phyloP scores from a whole-genome alignment of 2,888 invertebrate genomes.

The Cosmia trapezina region DNA sequence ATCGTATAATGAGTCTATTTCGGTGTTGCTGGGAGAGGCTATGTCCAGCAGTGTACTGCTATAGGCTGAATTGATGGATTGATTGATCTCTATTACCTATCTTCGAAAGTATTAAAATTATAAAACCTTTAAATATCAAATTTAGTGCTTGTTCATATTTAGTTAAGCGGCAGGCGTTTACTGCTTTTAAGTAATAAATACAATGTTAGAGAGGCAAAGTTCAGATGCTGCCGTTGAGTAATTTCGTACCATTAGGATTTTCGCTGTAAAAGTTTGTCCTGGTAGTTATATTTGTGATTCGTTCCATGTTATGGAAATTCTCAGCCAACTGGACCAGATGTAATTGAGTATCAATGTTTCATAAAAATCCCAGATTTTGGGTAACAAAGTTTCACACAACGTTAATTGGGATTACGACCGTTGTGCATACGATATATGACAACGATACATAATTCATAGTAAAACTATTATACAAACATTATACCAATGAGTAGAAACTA shows the following conservation, averaged over 20 bases:
- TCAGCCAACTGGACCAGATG: too few species aligned
- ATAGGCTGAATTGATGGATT: too few species aligned
- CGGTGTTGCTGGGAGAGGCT: too few species aligned
- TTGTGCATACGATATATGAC: too few species aligned
- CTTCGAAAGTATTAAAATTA: not conserved
- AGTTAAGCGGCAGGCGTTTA: not conserved
- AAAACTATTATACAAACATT: constrained; percentile 29
- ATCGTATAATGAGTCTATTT: not conserved
- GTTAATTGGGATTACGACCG: not conserved
- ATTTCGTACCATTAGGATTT: not conserved
- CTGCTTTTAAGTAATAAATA: not conserved
- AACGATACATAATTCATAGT: constrained; percentile 1
- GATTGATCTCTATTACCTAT: not conserved
- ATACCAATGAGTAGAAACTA: constrained; percentile 19
- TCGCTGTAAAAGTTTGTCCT: not conserved
- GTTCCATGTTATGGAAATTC: not conserved
- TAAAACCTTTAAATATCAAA: not conserved
- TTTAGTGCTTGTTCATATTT: not conserved
- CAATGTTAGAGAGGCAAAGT: not conserved
- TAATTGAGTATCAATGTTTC: not conserved
- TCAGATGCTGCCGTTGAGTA: not conserved
- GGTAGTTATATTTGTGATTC: not conserved
- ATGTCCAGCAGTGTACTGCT: too few species aligned
- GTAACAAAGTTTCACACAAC: not conserved
- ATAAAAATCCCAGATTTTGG: not conserved